phyloP scores from a whole-genome alignment of 2,113 vertebrate genomes.

The Muntiacus reevesi region DNA sequence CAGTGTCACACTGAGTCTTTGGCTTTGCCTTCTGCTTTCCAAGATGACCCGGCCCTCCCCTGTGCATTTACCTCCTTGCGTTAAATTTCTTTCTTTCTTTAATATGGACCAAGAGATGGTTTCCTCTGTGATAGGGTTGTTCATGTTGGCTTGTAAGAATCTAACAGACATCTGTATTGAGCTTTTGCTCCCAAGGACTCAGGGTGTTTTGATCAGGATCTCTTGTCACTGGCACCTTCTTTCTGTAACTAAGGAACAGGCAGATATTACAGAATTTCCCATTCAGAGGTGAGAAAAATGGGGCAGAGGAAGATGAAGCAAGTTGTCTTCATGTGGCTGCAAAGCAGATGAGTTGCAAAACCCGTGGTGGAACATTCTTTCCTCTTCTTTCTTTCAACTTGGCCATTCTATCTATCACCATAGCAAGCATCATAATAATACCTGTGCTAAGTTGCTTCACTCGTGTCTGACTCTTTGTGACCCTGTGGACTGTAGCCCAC shows the following conservation, averaged over 20 bases:
- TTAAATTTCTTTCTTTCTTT: not conserved
- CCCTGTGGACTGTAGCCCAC: not conserved
- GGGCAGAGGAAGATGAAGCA: conserved; percentile 45
- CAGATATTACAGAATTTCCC: conserved; percentile 57
- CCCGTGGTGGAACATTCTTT: not conserved
- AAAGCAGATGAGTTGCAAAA: conserved; percentile 27
- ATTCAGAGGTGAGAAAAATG: not conserved
- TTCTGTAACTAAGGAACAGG: not conserved
- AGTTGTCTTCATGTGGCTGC: conserved; percentile 10
- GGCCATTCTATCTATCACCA: not conserved
- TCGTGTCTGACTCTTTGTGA: not conserved
- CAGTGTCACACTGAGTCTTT: not conserved
- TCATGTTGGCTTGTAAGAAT: not conserved
- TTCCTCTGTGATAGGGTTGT: not conserved
- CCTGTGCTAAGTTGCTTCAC: not conserved
- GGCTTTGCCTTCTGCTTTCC: not conserved
- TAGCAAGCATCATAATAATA: not conserved
- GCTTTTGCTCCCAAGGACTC: not conserved
- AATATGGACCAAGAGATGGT: not conserved
- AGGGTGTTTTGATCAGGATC: not conserved
- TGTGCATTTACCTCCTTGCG: not conserved
- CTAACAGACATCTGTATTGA: not conserved
- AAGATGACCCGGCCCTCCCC: not conserved
- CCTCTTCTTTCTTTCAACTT: not conserved
- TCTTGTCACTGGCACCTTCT: not conserved